phyloP scores from a whole-genome alignment of 2,113 vertebrate species.

The Neotragus pygmaeus region DNA sequence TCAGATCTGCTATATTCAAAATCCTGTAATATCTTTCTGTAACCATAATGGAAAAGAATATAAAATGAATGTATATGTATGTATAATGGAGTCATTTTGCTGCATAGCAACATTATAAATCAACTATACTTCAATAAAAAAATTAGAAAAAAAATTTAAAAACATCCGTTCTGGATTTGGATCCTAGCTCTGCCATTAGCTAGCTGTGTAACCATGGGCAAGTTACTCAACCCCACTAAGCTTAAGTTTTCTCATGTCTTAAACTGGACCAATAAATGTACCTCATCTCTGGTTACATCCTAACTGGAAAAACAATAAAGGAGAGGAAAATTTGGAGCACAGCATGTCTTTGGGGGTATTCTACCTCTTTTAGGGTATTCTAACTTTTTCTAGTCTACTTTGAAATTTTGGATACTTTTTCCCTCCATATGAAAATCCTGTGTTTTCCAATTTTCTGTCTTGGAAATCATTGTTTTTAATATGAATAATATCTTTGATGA shows the following conservation, averaged over 20 bases:
- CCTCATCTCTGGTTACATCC: background rate
- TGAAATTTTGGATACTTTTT: background rate
- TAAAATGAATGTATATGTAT: background rate
- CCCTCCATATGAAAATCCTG: background rate
- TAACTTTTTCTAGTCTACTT: background rate
- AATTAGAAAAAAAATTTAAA: background rate
- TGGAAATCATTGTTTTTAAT: background rate
- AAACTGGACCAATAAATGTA: background rate
- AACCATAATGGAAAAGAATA: background rate
- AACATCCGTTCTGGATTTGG: background rate
- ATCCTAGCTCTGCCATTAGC: background rate
- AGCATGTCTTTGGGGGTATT: background rate
- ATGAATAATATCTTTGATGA: background rate
- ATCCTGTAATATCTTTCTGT: background rate
- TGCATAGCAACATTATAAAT: background rate
- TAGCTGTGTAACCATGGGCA: background rate
- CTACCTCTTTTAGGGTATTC: background rate
- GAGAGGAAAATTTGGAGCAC: background rate
- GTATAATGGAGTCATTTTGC: background rate
- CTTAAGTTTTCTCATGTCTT: background rate
- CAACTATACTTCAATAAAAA: background rate
- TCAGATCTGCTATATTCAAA: background rate
- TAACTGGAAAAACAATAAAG: background rate
- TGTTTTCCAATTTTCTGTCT: background rate
- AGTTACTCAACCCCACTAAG: background rate